Percentiles rank a stretch among this genome's conserved stretches.
phyloP scores from a whole-genome alignment of 2,113 vertebrate genomes.

The Spheniscus mendiculus region DNA sequence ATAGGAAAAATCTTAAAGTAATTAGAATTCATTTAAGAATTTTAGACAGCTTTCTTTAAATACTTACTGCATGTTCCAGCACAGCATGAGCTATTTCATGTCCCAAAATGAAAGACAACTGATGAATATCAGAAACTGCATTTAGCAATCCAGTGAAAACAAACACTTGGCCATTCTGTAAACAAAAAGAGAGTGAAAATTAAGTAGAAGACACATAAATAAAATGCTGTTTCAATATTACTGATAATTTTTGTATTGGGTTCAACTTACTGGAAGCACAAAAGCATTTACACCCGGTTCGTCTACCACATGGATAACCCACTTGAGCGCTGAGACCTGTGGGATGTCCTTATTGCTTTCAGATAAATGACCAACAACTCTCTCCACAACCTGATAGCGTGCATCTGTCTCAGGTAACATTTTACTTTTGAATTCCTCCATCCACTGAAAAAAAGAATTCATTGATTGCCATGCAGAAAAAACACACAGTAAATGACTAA shows the following conservation, averaged over 20 bases:
- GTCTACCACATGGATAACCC: constrained; percentile 89
- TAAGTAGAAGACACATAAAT: background rate
- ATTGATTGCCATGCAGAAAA: background rate
- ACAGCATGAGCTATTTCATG: constrained; percentile 95
- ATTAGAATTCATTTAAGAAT: background rate
- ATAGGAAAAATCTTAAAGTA: background rate
- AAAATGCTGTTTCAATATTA: background rate
- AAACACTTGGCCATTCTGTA: constrained; percentile 91
- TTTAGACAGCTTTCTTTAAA: background rate
- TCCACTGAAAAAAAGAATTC: constrained; percentile 75
- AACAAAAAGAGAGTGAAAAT: background rate
- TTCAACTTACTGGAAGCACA: constrained; percentile 87
- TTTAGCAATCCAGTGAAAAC: constrained; percentile 92
- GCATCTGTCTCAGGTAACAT: constrained; percentile 82
- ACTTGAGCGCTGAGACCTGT: constrained; percentile 79
- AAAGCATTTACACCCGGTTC: constrained; percentile 85
- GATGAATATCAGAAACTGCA: constrained; percentile 84
- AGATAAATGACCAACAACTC: constrained; percentile 79
- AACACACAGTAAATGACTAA: background rate
- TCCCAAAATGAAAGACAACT: constrained; percentile 88
- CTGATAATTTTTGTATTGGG: background rate
- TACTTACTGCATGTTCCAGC: constrained; percentile 90
- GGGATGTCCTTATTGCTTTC: constrained; percentile 89
- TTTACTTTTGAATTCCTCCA: constrained; percentile 81
- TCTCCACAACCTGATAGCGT: constrained; percentile 82